phyloP scores from a whole-genome alignment of 2,888 invertebrate genomes.

The Caenorhabditis afra region DNA sequence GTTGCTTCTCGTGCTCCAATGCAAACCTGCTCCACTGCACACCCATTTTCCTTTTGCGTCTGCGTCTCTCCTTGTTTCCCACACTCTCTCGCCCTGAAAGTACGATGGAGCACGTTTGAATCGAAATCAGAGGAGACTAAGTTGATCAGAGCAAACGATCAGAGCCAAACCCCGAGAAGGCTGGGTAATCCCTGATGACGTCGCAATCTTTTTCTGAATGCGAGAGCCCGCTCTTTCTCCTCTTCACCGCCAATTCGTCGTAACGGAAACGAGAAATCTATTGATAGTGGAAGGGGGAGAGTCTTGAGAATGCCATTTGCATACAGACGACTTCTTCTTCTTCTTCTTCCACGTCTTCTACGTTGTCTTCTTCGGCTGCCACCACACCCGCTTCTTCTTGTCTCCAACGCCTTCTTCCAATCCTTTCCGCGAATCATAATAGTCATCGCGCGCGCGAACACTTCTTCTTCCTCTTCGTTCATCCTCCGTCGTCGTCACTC shows the following conservation, averaged over 20 bases:
- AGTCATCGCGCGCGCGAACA: conserved; percentile 16
- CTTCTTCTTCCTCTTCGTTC: conserved; percentile 25
- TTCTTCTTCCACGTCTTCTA: conserved; percentile 5
- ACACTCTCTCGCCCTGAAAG: no score
- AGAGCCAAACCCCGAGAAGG: no score
- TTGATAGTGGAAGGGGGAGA: no score
- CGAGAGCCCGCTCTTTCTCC: conserved; percentile 1
- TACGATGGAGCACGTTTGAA: no score
- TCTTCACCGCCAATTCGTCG: conserved; percentile 2
- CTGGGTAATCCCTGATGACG: no score
- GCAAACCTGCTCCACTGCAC: no score
- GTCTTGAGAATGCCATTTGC: conserved; percentile 37
- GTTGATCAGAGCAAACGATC: no score
- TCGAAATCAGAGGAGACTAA: no score
- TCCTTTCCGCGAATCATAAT: conserved; percentile 35
- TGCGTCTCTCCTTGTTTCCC: no score
- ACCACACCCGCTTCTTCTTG: conserved; percentile 23
- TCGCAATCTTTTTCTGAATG: no score
- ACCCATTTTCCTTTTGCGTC: no score
- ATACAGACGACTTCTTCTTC: conserved; percentile 38
- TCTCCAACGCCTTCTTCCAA: conserved; percentile 1
- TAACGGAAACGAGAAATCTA: not conserved
- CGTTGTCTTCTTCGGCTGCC: not conserved
- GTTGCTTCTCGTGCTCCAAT: no score
- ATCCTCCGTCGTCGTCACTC: conserved; percentile 9